Conservation (phyloP, 2,888 invertebrate genomes). For the Bombyx huttoni region DNA sequence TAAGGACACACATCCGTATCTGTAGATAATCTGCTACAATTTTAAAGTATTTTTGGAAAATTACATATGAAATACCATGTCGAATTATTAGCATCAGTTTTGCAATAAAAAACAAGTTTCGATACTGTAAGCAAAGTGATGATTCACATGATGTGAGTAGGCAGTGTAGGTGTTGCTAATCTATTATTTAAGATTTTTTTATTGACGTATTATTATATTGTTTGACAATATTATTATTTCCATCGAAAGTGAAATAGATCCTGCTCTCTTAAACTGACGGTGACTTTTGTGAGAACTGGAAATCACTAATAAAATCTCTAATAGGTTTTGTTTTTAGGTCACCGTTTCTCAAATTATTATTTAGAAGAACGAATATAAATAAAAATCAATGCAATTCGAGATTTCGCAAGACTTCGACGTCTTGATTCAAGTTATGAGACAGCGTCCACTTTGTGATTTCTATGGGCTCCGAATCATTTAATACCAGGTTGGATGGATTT, state of each 20-base stretch:
- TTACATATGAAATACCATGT: background rate
- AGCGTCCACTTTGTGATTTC: no score
- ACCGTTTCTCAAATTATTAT: no score
- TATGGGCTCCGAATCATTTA: no score
- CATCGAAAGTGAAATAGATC: background rate
- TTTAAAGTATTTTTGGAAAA: background rate
- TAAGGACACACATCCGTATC: slow-evolving; percentile 3
- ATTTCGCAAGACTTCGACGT: no score
- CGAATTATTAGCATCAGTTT: background rate
- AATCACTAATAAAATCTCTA: no score
- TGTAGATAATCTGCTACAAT: background rate
- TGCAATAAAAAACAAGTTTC: background rate
- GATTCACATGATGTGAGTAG: background rate
- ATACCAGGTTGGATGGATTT: no score
- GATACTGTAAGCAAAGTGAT: background rate
- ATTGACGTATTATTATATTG: background rate
- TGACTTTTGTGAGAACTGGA: no score
- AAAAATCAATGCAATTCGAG: no score
- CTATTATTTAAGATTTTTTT: background rate
- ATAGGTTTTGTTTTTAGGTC: no score
- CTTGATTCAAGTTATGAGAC: no score
- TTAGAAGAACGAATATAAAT: no score
- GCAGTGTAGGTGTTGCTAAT: background rate
- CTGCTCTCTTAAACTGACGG: no score
- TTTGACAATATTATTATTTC: background rate